Evolutionary conservation across 1,140 invertebrate genomes (phyloP), one percentile per base, ranked within the genome.

Genomic region (Leptinotarsa texana): DNA sequence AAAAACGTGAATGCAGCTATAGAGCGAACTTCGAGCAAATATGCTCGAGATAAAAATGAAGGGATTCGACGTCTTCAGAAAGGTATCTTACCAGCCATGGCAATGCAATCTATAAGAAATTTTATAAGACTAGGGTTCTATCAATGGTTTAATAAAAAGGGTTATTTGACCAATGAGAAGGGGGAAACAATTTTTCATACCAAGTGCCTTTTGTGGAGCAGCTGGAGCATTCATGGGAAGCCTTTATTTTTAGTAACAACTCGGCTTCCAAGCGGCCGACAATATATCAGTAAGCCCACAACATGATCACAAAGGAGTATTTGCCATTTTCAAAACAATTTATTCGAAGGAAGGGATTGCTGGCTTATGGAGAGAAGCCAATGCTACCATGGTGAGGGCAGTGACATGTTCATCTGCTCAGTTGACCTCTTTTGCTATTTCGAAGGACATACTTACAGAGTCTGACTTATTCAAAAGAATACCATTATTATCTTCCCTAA

Each of bases 231-330:
- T 91, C 70, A 84, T 91, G 42, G 94, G 91, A 3, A 95, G 94
- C 82, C 95, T 1, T 90, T 96, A 71, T 96, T 94, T 83, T 85
- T 96, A 84, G 89, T 97, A 13, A 98, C 98, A 87, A 96, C 94
- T 0, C 94, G 97, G 15, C 96, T 90, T 95, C 0, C 91, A 94
- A 78, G 91, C 92, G 0, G 90, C 91, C 1, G 86, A 87, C 68
- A 86, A 88, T 17, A 96, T 97, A 76, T 95, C 96, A 6, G 96
- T 98, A 1, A 96, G 96, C 1, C 89, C 93, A 86, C 96, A 98
- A 80, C 96, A 97, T 82, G 83, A 88, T 3, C 93, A 96, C 82
- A 84, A 86, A 15, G 91, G 93, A 8, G 92, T 94, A 77, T 82
- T 88, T 13, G 83, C 87, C 61, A 96, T 94, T 0, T 86, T 97